Conservation (phyloP, 2,113 vertebrate species). For the Oncorhynchus keta region DNA sequence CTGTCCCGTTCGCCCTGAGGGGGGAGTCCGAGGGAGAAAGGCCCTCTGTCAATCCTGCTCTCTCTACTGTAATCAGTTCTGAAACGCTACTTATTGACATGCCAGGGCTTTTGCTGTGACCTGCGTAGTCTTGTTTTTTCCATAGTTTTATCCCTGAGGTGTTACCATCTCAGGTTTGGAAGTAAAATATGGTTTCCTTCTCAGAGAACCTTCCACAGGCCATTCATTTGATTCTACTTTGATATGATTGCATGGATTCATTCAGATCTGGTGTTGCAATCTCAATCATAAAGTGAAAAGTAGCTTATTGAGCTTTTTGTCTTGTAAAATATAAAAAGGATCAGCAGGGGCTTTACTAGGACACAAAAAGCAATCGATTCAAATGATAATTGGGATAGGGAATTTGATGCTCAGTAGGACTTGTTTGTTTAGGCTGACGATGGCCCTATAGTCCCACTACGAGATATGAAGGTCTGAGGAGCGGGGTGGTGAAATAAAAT, state of each 20-base stretch:
- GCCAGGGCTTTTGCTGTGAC: constrained; percentile 38
- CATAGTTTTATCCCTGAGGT: constrained; percentile 2
- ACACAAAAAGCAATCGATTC: not conserved
- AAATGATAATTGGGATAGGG: not conserved
- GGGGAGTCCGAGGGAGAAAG: constrained; percentile 35
- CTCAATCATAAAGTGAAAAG: not conserved
- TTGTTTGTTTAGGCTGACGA: not conserved
- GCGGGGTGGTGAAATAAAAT: too few species aligned
- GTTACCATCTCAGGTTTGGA: not conserved
- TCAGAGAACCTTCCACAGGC: not conserved
- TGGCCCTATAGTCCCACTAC: not conserved
- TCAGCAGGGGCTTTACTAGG: not conserved
- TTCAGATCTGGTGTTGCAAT: not conserved
- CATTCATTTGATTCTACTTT: not conserved
- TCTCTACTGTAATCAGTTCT: constrained; percentile 54
- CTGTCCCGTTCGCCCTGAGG: constrained; percentile 35
- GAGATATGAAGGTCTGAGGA: too few species aligned
- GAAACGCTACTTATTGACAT: constrained; percentile 37
- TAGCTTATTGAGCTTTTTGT: not conserved
- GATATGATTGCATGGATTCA: not conserved
- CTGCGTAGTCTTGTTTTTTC: constrained; percentile 18
- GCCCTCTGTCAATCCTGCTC: constrained; percentile 45
- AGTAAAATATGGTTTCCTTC: not conserved
- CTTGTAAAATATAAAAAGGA: too few species aligned
- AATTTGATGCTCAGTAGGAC: not conserved